phyloP scores from a whole-genome alignment of 1,140 invertebrate species.

The Thalassaphorura encarpata region DNA sequence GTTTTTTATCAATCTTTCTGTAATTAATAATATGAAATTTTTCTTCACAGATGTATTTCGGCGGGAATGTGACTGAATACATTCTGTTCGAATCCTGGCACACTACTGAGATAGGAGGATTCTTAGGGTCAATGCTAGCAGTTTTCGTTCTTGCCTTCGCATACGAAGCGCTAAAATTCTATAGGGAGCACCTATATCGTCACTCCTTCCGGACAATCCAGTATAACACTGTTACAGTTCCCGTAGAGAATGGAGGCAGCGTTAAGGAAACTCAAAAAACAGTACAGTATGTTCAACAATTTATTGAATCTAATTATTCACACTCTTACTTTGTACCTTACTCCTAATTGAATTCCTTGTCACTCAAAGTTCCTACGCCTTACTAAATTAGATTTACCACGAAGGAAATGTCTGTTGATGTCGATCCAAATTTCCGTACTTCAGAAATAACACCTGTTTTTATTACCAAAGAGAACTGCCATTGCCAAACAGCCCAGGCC shows the following conservation, averaged over 20 bases:
- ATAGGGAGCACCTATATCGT: conserved; percentile 27
- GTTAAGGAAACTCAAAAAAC: conserved; percentile 17
- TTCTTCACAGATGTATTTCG: conserved; percentile 43
- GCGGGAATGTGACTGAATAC: conserved; percentile 33
- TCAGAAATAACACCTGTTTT: conserved; percentile 1
- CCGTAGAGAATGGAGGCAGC: conserved; percentile 13
- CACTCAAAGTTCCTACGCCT: neutral
- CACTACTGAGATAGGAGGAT: conserved; percentile 20
- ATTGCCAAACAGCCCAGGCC: no score
- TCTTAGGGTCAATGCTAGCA: conserved; percentile 37
- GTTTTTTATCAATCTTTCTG: no score
- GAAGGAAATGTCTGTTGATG: no score
- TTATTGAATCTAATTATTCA: neutral
- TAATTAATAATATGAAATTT: no score
- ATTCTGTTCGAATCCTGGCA: conserved; percentile 35
- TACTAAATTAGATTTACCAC: no score
- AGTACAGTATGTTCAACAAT: conserved; percentile 12
- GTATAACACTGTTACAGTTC: conserved; percentile 9
- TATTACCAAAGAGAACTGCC: no score
- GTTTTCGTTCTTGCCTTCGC: conserved; percentile 40
- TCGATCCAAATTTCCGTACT: neutral
- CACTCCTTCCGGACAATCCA: conserved; percentile 16
- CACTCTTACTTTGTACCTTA: neutral
- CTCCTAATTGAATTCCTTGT: no score
- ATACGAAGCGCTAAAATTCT: conserved; percentile 41